Conservation (phyloP, 1,140 invertebrate species). For the Drusus annulatus region DNA sequence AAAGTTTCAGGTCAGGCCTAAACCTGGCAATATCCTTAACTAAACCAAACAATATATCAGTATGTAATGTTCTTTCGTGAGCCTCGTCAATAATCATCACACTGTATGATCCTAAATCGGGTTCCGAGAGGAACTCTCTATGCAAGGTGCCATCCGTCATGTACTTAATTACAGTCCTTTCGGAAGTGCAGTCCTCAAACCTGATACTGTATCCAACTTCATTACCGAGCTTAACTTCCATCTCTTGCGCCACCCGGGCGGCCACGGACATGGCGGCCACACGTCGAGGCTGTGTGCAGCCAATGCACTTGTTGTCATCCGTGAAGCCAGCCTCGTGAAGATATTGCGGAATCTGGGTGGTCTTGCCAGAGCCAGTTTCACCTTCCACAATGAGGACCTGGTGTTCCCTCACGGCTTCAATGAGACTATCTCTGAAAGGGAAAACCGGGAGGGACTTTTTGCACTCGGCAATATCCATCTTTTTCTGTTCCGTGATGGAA, state of each 20-base stretch:
- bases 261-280: conserved; percentile 99
- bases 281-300: conserved; percentile 96
- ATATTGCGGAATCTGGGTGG: conserved; percentile 99
- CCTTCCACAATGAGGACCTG: conserved; percentile 98
- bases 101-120: conserved; percentile 94
- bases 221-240: conserved; percentile 98
- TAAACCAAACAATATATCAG: conserved; percentile 98
- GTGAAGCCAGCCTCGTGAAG: conserved; percentile 93
- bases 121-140: conserved; percentile 97
- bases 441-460: conserved; percentile 95
- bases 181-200: conserved; percentile 99
- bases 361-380: conserved; percentile 98
- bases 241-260: conserved; percentile 98
- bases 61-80: conserved; percentile 97
- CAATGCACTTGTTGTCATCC: conserved; percentile 87
- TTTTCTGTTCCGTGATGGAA: conserved; percentile 82
- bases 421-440: conserved; percentile 91
- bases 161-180: conserved; percentile 98
- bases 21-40: conserved; percentile 98
- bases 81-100: conserved; percentile 99
- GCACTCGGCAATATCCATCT: conserved; percentile 92
- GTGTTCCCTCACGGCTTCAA: conserved; percentile 90
- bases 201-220: conserved; percentile 99
- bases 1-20: conserved; percentile 93
- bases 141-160: conserved; percentile 99